phyloP scores from a whole-genome alignment of 2,797 vertebrate species.

The Cuculus canorus region DNA sequence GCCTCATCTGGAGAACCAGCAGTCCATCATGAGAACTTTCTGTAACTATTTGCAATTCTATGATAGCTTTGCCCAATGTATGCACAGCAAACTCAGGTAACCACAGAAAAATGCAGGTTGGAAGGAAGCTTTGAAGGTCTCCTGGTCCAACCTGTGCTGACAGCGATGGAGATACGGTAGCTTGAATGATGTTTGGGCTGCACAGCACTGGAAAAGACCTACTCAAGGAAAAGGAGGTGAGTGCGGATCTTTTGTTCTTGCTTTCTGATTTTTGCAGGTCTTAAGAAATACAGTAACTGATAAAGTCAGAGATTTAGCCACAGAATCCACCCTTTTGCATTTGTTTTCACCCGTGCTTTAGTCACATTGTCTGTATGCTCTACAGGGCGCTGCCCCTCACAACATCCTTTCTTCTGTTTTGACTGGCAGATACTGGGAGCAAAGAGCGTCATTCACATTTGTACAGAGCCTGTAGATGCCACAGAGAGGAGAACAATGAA shows the following conservation, averaged over 20 bases:
- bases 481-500: not conserved
- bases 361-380: rapidly evolving
- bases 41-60: not conserved
- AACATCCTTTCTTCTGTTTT: not conserved
- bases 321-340: not conserved
- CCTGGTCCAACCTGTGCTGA: not conserved
- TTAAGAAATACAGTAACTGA: not conserved
- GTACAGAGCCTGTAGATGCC: not conserved
- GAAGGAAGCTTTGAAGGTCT: not conserved
- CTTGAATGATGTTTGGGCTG: not conserved
- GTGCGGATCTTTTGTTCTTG: not conserved
- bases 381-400: not conserved
- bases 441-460: not conserved
- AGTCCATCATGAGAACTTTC: not conserved
- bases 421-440: not conserved
- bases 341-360: not conserved
- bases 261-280: not conserved
- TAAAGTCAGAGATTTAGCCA: not conserved
- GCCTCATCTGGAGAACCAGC: not conserved
- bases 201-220: not conserved
- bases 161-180: not conserved
- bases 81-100: not conserved
- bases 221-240: not conserved
- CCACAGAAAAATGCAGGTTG: not conserved
- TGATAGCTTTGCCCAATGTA: not conserved